Evolutionary conservation across 1,140 invertebrate genomes (phyloP).

Genomic region (Drosophila yakuba): DNA sequence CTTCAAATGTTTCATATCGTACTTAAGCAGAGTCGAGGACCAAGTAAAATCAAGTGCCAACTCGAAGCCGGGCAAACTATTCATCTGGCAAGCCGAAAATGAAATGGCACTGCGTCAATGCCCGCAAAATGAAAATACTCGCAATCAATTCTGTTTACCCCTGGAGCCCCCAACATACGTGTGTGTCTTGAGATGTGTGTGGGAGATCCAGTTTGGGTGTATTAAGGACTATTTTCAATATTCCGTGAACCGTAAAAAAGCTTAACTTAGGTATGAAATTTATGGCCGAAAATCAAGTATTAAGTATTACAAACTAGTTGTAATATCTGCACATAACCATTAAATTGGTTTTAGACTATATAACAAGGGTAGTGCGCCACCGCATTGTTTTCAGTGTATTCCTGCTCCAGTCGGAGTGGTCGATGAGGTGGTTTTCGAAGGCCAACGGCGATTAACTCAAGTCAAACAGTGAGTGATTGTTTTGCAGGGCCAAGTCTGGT

Average conservation of each 20-base stretch:
- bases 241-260: conserved; percentile 6
- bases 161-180: conserved; percentile 37
- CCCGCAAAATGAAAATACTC: conserved; percentile 74
- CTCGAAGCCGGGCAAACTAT: conserved; percentile 31
- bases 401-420: conserved; percentile 37
- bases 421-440: conserved; percentile 56
- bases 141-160: conserved; percentile 80
- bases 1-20: conserved; percentile 60
- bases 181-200: conserved; percentile 11
- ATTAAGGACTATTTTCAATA: conserved; percentile 26
- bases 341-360: too few species aligned
- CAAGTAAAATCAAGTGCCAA: conserved; percentile 21
- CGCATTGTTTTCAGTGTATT: conserved; percentile 1
- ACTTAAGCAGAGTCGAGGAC: conserved; percentile 6
- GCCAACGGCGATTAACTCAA: conserved; percentile 80
- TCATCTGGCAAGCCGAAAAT: conserved; percentile 53
- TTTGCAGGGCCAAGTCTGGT: conserved; percentile 70
- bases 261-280: too few species aligned
- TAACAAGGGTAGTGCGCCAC: background rate
- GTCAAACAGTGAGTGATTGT: conserved; percentile 82
- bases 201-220: conserved; percentile 1
- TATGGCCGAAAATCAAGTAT: background rate
- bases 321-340: too few species aligned
- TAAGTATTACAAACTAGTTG: too few species aligned
- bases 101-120: conserved; percentile 66